Evolutionary conservation across 2,888 invertebrate genomes (phyloP).

Genomic region (Dexiosoma caninum): DNA sequence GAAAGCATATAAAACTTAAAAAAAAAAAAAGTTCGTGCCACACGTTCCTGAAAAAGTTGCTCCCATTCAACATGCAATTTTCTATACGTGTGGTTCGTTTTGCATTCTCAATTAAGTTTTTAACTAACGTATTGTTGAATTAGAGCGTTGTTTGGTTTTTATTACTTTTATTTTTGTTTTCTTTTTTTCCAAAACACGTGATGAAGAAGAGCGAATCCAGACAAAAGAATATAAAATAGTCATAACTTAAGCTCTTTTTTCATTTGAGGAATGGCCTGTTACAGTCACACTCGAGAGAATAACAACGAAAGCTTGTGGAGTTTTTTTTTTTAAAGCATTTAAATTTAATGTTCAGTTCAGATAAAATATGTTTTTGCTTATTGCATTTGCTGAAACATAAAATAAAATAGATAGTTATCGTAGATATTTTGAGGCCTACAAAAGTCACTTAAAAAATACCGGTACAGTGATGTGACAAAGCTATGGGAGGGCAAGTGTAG

Average conservation of each 20-base stretch:
- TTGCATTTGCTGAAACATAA: constrained; percentile 1
- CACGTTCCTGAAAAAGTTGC: not conserved
- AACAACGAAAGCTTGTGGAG: constrained; percentile 30
- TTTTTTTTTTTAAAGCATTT: not conserved
- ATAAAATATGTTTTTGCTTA: not conserved
- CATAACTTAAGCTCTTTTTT: constrained; percentile 16
- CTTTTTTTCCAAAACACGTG: constrained; percentile 34
- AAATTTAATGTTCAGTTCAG: not conserved
- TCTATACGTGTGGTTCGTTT: not conserved
- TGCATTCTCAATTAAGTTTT: not conserved
- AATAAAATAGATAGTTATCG: not conserved
- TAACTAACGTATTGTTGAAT: too few species aligned
- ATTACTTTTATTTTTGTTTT: too few species aligned
- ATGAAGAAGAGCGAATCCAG: not conserved
- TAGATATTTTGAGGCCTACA: constrained; percentile 5
- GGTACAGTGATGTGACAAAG: constrained; percentile 26
- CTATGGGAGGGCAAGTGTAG: not conserved
- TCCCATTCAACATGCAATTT: not conserved
- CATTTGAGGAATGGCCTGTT: not conserved
- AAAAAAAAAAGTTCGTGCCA: not conserved
- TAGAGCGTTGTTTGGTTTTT: too few species aligned
- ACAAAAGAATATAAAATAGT: not conserved
- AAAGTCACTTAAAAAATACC: constrained; percentile 24
- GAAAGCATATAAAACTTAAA: not conserved
- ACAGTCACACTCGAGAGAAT: constrained; percentile 17